phyloP scores from a whole-genome alignment of 2,888 invertebrate genomes.

The Xanthia icteritia region DNA sequence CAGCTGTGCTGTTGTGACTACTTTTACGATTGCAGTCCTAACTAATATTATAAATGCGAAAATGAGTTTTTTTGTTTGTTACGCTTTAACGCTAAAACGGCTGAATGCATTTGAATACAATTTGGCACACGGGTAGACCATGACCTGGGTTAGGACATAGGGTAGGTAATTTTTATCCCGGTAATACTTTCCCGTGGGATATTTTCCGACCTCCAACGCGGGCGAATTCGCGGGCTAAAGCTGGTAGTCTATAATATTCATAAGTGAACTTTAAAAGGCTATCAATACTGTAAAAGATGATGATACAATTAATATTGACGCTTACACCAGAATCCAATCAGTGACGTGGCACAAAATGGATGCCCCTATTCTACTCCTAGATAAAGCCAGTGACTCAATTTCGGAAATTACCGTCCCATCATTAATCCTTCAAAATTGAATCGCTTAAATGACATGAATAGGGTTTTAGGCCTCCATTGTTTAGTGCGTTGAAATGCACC shows the following conservation, averaged over 20 bases:
- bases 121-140: too few relatives aligned
- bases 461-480: constrained; percentile 57
- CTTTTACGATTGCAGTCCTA: background rate
- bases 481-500: constrained; percentile 50
- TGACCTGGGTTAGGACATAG: too few relatives aligned
- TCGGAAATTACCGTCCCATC: constrained; percentile 54
- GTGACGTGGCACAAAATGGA: constrained; percentile 50
- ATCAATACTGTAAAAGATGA: background rate
- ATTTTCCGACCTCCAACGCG: too few relatives aligned
- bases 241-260: background rate
- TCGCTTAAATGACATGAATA: constrained; percentile 54
- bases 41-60: too few relatives aligned
- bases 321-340: constrained; percentile 46
- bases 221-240: background rate
- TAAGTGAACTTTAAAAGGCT: constrained; percentile 4
- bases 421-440: constrained; percentile 60
- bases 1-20: background rate
- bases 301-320: constrained; percentile 4
- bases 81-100: too few relatives aligned
- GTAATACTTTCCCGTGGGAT: too few relatives aligned
- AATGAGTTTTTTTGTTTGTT: too few relatives aligned
- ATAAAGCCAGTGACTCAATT: constrained; percentile 49
- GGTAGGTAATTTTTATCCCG: too few relatives aligned
- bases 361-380: constrained; percentile 35
- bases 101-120: too few relatives aligned